Evolutionary conservation across 2,113 vertebrate genomes (phyloP).

Genomic region (Cebidichthys violaceus): DNA sequence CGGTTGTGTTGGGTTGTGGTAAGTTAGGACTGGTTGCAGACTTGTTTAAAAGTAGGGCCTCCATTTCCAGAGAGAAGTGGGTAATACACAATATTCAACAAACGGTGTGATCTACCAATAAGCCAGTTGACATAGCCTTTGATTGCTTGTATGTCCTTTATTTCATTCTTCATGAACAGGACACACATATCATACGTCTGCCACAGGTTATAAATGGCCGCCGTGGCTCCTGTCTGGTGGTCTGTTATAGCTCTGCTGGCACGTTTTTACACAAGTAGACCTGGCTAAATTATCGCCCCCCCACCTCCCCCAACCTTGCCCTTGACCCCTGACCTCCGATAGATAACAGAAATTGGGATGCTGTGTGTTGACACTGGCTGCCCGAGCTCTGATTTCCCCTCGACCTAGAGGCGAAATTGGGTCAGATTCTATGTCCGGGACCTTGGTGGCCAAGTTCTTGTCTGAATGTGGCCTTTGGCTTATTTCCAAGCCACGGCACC

Average conservation of each 20-base stretch:
- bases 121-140: background rate
- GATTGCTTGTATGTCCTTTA: background rate
- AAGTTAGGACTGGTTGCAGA: background rate
- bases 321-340: conserved; percentile 14
- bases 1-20: conserved; percentile 7
- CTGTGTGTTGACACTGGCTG: conserved; percentile 1
- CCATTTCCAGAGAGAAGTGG: background rate
- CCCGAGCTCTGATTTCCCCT: background rate
- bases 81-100: background rate
- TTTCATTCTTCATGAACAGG: background rate
- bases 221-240: conserved; percentile 7
- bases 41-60: background rate
- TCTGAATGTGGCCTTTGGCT: conserved; percentile 23
- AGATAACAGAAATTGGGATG: conserved; percentile 5
- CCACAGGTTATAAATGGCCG: background rate
- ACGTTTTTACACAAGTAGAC: conserved; percentile 10
- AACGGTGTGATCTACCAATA: background rate
- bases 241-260: conserved; percentile 9
- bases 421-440: conserved; percentile 40
- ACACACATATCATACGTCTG: background rate
- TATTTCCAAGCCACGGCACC: background rate
- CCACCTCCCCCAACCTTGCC: background rate
- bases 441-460: conserved; percentile 36
- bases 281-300: background rate
- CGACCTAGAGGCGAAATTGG: conserved; percentile 31